Conservation (phyloP, 2,113 vertebrate species). For the Nansenia antarctica region DNA sequence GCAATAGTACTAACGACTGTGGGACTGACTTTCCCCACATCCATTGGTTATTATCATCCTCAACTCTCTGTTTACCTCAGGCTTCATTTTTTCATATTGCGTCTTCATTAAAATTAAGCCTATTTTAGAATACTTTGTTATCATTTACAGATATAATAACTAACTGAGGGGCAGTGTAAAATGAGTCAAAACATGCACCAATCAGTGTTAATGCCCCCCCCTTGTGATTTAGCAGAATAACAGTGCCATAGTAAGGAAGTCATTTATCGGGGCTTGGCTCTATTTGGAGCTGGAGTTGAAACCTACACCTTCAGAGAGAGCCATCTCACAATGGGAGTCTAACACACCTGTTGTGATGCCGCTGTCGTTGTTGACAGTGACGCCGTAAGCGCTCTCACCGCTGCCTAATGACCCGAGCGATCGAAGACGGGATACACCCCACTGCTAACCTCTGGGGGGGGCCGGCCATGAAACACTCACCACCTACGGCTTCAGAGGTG, state of each 20-base stretch:
- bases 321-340: slow-evolving; percentile 29
- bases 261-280: slow-evolving; percentile 22
- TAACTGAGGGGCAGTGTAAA: background rate
- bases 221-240: background rate
- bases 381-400: slow-evolving; percentile 1
- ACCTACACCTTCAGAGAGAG: slow-evolving; percentile 24
- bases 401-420: slow-evolving; percentile 11
- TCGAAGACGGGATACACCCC: slow-evolving; percentile 30
- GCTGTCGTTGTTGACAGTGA: slow-evolving; percentile 28
- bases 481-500: slow-evolving; percentile 24
- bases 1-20: background rate
- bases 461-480: background rate
- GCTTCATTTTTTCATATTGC: background rate
- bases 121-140: background rate
- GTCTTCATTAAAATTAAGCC: too few relatives aligned
- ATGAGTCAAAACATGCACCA: too few relatives aligned
- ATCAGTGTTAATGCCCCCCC: too few relatives aligned
- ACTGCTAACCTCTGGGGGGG: slow-evolving; percentile 7
- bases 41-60: background rate
- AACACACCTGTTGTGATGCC: slow-evolving; percentile 39
- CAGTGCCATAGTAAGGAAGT: background rate
- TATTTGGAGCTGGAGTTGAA: slow-evolving; percentile 20
- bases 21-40: slow-evolving; percentile 3
- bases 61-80: background rate
- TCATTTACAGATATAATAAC: background rate